These are phyloP conservation scores for Eulemur coronatus DNA, from an alignment of 2,797 vertebrate genomes.

Conservation along the genomic window DNA sequence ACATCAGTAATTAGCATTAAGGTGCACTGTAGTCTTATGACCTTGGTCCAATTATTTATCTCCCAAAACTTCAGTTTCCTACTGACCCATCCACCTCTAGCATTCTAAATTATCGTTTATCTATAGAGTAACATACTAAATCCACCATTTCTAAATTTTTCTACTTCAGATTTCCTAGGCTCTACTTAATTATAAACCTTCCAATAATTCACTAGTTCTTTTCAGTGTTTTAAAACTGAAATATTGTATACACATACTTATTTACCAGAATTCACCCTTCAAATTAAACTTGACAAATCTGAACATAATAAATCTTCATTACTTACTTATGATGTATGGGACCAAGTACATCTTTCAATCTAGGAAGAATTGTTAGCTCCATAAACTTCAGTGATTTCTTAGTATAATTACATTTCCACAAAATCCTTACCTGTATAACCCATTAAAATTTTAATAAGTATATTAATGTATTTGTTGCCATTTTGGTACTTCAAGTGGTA, in stretches of 20 bases:
- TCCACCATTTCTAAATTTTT: neutral
- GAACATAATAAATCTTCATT: neutral
- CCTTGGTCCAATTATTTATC: neutral
- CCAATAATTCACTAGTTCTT: neutral
- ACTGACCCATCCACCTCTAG: neutral
- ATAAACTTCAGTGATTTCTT: constrained; percentile 24
- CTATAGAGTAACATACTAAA: neutral
- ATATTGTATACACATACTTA: neutral
- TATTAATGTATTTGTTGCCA: neutral
- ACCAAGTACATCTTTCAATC: neutral
- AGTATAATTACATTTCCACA: constrained; percentile 9
- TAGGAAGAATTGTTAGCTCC: neutral
- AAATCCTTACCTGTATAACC: neutral
- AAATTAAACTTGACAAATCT: constrained; percentile 28
- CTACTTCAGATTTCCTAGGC: neutral
- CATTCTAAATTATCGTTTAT: neutral
- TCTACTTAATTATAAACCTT: constrained; percentile 33
- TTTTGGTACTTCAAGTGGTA: constrained; percentile 29
- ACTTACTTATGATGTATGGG: neutral
- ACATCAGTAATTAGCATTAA: neutral
- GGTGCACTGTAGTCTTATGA: neutral
- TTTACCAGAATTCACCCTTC: neutral
- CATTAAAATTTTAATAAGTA: neutral
- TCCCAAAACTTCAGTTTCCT: constrained; percentile 35
- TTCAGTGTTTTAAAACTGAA: neutral